Percentiles rank a stretch among this genome's conserved stretches.
These are phyloP conservation scores for Gadus macrocephalus DNA, from an alignment of 2,113 vertebrate genomes.

Conservation along the genomic window DNA sequence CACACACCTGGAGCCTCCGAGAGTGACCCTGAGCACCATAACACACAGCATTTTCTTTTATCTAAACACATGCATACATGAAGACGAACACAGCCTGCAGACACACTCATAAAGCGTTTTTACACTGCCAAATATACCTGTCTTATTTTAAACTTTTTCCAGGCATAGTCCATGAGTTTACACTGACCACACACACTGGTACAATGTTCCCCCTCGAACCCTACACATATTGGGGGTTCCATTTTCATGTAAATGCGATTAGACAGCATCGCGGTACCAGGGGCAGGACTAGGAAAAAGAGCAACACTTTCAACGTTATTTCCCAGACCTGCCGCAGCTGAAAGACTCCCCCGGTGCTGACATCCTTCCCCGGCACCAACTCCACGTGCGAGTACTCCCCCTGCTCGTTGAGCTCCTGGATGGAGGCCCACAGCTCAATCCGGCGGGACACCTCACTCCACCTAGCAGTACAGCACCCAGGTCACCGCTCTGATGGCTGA, in stretches of 20 bases:
- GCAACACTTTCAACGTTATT: not conserved
- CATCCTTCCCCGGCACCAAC: slow-evolving; percentile 86
- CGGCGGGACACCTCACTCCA: slow-evolving; percentile 95
- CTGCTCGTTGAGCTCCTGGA: slow-evolving; percentile 92
- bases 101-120: slow-evolving; percentile 26
- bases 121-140: no score
- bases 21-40: slow-evolving; percentile 84
- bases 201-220: no score
- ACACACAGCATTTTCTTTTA: not conserved
- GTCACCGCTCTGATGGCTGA: no score
- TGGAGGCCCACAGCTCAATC: slow-evolving; percentile 90
- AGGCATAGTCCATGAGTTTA: not conserved
- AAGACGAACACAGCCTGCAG: not conserved
- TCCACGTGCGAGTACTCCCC: slow-evolving; percentile 93
- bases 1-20: slow-evolving; percentile 87
- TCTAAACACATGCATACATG: no score
- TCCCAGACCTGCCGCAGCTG: slow-evolving; percentile 88
- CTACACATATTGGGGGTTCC: no score
- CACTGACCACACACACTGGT: no score
- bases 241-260: no score
- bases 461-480: slow-evolving; percentile 58
- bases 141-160: no score
- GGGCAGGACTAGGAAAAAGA: no score
- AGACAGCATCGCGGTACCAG: no score
- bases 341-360: slow-evolving; percentile 93